Conservation (phyloP, 2,797 vertebrate species). For the Sebastes dallii region DNA sequence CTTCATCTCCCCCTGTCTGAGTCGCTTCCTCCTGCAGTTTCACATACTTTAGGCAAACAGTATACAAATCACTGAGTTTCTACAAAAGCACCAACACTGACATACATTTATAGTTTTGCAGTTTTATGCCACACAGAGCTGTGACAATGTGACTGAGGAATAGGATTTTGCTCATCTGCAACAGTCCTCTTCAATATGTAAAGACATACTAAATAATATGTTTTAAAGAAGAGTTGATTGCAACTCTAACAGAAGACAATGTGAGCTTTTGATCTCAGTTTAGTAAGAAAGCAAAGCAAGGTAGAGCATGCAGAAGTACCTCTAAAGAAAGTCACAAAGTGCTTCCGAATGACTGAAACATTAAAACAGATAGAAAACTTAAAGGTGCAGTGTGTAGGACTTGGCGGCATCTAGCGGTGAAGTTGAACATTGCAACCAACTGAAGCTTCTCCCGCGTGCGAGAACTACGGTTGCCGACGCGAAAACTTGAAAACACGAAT, state of each 20-base stretch:
- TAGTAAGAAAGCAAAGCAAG: neutral
- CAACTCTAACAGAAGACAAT: neutral
- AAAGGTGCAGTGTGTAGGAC: neutral
- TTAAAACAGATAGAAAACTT: neutral
- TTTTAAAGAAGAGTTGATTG: neutral
- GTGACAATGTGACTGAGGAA: neutral
- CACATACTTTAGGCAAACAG: conserved; percentile 15
- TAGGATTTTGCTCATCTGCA: neutral
- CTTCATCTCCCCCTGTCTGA: conserved; percentile 11
- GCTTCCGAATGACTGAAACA: neutral
- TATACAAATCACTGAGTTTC: conserved; percentile 15
- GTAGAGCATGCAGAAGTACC: neutral
- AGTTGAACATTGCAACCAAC: too few relatives aligned
- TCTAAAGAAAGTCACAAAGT: neutral
- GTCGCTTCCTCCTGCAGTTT: conserved; percentile 19
- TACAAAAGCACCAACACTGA: conserved; percentile 2
- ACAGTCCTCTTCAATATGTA: neutral
- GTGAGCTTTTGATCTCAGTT: neutral
- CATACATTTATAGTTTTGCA: neutral
- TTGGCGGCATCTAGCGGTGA: too few relatives aligned
- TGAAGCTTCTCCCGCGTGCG: too few relatives aligned
- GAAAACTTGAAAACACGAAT: too few relatives aligned
- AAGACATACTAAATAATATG: neutral
- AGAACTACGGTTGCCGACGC: too few relatives aligned
- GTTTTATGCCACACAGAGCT: neutral